phyloP scores from a whole-genome alignment of 2,888 invertebrate genomes.

The Chymomyza amoena region DNA sequence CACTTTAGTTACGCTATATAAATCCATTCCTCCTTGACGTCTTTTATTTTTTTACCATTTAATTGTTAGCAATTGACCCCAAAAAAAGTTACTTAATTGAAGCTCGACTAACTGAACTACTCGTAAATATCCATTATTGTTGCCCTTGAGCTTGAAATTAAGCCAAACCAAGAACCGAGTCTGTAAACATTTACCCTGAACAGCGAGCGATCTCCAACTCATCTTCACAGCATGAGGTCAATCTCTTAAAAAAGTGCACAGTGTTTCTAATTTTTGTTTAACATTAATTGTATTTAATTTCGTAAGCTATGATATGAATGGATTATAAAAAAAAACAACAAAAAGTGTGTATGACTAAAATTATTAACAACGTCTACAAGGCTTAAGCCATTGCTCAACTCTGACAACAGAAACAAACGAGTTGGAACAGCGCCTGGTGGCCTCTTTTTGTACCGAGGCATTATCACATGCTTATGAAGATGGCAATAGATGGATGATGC shows the following conservation, averaged over 20 bases:
- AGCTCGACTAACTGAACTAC: not conserved
- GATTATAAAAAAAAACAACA: conserved; percentile 20
- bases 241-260: not conserved
- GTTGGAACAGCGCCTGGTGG: conserved; percentile 34
- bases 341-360: conserved; percentile 29
- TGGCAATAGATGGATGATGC: not conserved
- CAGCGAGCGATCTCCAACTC: not conserved
- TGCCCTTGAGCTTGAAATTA: conserved; percentile 7
- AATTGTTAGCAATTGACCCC: not conserved
- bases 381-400: conserved; percentile 55
- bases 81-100: not conserved
- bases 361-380: conserved; percentile 57
- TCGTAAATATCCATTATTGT: conserved; percentile 4
- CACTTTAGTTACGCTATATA: not conserved
- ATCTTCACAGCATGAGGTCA: not conserved
- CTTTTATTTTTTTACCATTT: not conserved
- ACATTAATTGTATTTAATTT: not conserved
- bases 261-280: not conserved
- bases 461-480: not conserved
- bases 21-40: not conserved
- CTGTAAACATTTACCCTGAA: conserved; percentile 17
- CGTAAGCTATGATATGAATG: not conserved
- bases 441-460: not conserved
- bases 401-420: conserved; percentile 60
- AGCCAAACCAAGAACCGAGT: not conserved